Evolutionary conservation across 92 coral and sea anemone species (phyloP), one percentile per base, ranked within the genome.

Genomic region (Palythoa heliodiscus): DNA sequence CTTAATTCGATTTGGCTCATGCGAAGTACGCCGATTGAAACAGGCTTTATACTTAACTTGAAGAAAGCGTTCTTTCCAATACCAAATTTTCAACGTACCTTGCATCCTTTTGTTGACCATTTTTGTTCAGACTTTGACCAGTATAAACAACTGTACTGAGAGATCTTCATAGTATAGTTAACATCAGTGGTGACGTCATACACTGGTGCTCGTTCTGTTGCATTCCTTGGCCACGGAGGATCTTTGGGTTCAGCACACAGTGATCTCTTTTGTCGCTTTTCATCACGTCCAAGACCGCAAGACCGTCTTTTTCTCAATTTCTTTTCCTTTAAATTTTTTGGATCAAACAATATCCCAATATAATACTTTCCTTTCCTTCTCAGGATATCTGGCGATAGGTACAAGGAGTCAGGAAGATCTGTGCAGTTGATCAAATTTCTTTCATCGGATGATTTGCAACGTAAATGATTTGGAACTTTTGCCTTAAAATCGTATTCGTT

Each of bases 181-280:
- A 81, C 82, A 25, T 94, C 98, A 35, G 98, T 92, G 4, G 37
- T 66, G 3, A 93, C 87, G 82, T 94, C 78, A 67, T 89, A 94
- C 22, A 75, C 86, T 5, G 95, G 95, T 52, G 72, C 39, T 47
- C 75, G 82, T 40, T 92, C 82, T 37, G 98, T 94, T 29, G 83
- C 80, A 84, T 94, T 94, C 66, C 86, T 91, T 13, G 95, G 98
- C 71, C 67, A 75, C 1, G 98, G 98, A 16, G 95, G 90, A 24
- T 92, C 93, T 82, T 94, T 94, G n/a, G 92, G 88, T 78, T 92
- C 93, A 11, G 90, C 92, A 25, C 98, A 94, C 16, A 67, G 61
- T n/a, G 83, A 78, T n/a, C 83, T 78, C 55, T 55, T 20, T 10
- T 61, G 71, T 14, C 83, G 83, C 71, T 66, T 78, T 7, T 37